Evolutionary conservation across 2,113 vertebrate species (phyloP), one percentile per base, ranked within the genome.

Genomic region (Gobiocypris rarus): DNA sequence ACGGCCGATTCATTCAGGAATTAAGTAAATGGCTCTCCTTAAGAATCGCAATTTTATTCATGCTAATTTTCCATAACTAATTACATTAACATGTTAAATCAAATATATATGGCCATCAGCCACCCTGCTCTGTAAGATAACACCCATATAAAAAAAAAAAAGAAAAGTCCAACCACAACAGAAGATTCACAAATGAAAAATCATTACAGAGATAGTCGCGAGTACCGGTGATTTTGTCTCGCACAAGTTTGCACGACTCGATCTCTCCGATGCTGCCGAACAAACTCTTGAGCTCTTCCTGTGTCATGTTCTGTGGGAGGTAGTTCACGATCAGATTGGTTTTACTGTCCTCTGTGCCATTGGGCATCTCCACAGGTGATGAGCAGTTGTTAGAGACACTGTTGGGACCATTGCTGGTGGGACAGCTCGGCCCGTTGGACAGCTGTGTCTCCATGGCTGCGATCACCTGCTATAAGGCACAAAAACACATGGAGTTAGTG

Each of bases 271-370:
- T 97, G 93, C 97, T 99, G 31, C 97, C 96, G 87, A 99, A 99
- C 34, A 99, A 94, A 91, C 98, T 99, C 92, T 98, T 98, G 52
- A 99, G 93, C 63, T 99, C 98, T 43, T 99, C 98, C 84, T 99
- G 98, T 74, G 97, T 98, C 98, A 99, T 98, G 90, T 96, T 99
- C 93, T 99, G 98, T 84, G 98, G 98, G 94, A 99, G 96, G 88
- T 99, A 99, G 95, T 99, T 99, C 87, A 99, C 98, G 91, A 99
- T 99, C 93, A 99, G 94, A 93, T 99, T 99, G 82, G 97, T 99
- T 95, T 99, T 99, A 94, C 97, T 98, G 93, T 99, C 98, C 92
- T 99, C 97, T 85, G 96, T 94, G 89, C 96, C 97, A 43, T 67
- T 48, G 10, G 96, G 95, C 82, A 97, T 96, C 92, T 98, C 97